Evolutionary conservation across 2,113 vertebrate species (phyloP).

Genomic region (Oxygymnocypris stewartii): DNA sequence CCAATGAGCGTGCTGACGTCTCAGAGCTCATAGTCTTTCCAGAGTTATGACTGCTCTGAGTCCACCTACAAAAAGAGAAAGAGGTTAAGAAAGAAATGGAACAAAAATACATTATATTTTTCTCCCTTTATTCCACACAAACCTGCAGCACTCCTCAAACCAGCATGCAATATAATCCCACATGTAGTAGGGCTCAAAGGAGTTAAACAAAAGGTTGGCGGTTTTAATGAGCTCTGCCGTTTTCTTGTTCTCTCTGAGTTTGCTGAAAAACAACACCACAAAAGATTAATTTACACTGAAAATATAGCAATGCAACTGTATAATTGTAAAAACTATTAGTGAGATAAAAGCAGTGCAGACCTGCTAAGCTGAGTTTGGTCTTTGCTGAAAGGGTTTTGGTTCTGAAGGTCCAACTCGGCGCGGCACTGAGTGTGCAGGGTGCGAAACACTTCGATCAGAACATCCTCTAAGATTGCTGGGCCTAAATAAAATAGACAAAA

Average conservation of each 20-base stretch:
- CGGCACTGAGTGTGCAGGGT: conserved; percentile 92
- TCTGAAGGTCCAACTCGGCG: conserved; percentile 90
- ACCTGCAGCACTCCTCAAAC: conserved; percentile 99
- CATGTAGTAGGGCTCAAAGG: conserved; percentile 99
- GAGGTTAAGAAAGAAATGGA: not conserved
- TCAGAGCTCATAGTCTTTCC: conserved; percentile 73
- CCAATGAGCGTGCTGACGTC: conserved; percentile 82
- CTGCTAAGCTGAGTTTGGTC: conserved; percentile 97
- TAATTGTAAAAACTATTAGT: not conserved
- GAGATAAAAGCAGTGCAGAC: conserved; percentile 61
- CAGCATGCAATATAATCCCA: conserved; percentile 98
- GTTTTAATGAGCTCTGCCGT: conserved; percentile 98
- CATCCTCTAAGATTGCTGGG: conserved; percentile 95
- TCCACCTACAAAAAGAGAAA: conserved; percentile 77
- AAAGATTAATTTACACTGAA: not conserved
- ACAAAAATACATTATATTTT: not conserved
- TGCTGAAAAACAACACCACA: conserved; percentile 74
- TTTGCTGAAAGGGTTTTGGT: conserved; percentile 90
- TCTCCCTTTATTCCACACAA: conserved; percentile 43
- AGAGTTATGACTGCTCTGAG: conserved; percentile 74
- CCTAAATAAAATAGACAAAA: conserved; percentile 70
- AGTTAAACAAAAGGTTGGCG: conserved; percentile 98
- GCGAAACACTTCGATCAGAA: conserved; percentile 95
- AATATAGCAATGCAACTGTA: not conserved
- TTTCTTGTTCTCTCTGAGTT: conserved; percentile 97